Evolutionary conservation across 2,113 vertebrate genomes (phyloP), one percentile per base, ranked within the genome.

Genomic region (Protomyctophum bolini): DNA sequence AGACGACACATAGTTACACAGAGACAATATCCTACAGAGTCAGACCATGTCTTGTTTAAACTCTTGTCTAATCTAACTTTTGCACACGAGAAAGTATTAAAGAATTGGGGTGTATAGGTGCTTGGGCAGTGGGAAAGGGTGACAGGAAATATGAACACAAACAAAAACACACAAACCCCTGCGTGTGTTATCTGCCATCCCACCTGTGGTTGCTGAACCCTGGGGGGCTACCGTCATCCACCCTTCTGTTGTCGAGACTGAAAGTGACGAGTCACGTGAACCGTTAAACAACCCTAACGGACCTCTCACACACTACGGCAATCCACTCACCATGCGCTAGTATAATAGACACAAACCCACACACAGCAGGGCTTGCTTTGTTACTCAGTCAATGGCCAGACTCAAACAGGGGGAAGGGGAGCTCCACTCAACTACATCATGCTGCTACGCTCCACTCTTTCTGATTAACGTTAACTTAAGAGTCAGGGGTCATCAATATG

Each of bases 211-310:
- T 91, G 92, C 77, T 1, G 88, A 83, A 91, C 89, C 89, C 90
- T 50, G 91, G 89, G 70, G 82, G 60, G 87, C 91, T 91, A 91
- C 92, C 91, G 77, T 94, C 93, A 87, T 94, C 93, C 90, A 91
- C 84, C 90, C 91, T 91, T 87, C 92, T 88, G 91, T 88, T 88
- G 87, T 94, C 93, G 86, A 92, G 87, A 91, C 93, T 94, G 92
- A 89, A 94, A 94, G 88, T 92, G 89, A 94, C 41, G 92, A 41
- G 33, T 90, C 82, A 93, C 80, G 86, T 92, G 81, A 94, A 91
- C 84, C 63, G 65, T 94, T 93, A 93, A 90, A 88, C 69, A 78
- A 70, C 81, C 70, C 61, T 52, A 50, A 47, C 71, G 67, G 58
- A 82, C 76, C 68, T 69, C 52, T 6, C 47, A 74, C 21, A 78